Evolutionary conservation across 2,888 invertebrate species (phyloP).

Genomic region (Xestia xanthographa): DNA sequence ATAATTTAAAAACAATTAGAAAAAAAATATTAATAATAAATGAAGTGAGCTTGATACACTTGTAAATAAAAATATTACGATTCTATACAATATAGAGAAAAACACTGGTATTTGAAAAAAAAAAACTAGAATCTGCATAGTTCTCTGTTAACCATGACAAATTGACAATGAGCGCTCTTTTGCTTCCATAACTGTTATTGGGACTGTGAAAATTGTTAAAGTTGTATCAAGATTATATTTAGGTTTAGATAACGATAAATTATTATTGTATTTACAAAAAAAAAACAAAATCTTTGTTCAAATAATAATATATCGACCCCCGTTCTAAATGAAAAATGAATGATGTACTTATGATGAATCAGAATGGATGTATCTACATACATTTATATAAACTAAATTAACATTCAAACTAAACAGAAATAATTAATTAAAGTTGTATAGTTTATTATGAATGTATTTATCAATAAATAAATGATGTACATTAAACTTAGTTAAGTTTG

Average conservation of each 20-base stretch:
- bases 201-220: constrained; percentile 18
- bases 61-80: constrained; percentile 18
- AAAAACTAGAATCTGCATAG: neutral
- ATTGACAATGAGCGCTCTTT: constrained; percentile 18
- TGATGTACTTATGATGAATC: no score
- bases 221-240: constrained; percentile 20
- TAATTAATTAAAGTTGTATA: neutral
- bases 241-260: constrained; percentile 2
- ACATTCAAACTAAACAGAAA: neutral
- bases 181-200: neutral
- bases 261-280: constrained; percentile 16
- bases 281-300: neutral
- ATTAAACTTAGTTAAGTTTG: constrained; percentile 57
- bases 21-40: constrained; percentile 1
- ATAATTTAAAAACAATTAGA: neutral
- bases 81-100: neutral
- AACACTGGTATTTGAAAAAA: neutral
- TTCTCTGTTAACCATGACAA: neutral
- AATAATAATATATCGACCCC: neutral
- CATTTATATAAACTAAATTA: no score
- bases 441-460: constrained; percentile 28
- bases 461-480: constrained; percentile 5
- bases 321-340: constrained; percentile 22
- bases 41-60: constrained; percentile 45
- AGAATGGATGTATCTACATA: no score